Percentiles rank a stretch among this genome's conserved stretches.
phyloP scores from a whole-genome alignment of 2,797 vertebrate species.

The Zenarchopterus dispar region DNA sequence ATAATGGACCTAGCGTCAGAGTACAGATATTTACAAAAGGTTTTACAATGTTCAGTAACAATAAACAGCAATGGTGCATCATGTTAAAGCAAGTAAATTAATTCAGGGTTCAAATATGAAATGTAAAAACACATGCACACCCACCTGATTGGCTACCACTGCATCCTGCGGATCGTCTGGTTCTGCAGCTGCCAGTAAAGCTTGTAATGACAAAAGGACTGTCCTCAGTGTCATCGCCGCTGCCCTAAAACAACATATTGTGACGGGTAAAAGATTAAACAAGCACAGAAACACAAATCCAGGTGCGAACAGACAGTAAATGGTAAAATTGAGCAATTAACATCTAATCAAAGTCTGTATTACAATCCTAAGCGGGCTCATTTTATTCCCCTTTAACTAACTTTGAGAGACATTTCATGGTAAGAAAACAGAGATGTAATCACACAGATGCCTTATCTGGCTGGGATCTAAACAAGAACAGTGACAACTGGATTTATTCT shows the following conservation, averaged over 20 bases:
- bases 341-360: neutral
- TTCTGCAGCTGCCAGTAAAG: conserved; percentile 95
- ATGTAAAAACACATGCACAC: conserved; percentile 28
- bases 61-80: too few relatives aligned
- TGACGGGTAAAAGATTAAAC: neutral
- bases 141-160: conserved; percentile 98
- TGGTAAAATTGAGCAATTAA: neutral
- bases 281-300: neutral
- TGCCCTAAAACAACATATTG: conserved; percentile 83
- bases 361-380: neutral
- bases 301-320: neutral
- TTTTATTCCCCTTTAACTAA: neutral
- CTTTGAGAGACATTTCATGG: neutral
- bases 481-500: too few relatives aligned
- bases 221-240: conserved; percentile 98
- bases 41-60: too few relatives aligned
- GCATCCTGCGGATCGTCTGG: conserved; percentile 98
- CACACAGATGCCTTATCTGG: too few relatives aligned
- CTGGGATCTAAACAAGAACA: neutral
- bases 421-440: neutral
- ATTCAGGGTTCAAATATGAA: neutral
- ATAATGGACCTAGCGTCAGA: too few relatives aligned
- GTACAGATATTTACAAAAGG: too few relatives aligned
- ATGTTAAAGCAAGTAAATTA: too few relatives aligned
- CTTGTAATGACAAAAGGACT: conserved; percentile 97